Evolutionary conservation across 2,797 vertebrate genomes (phyloP).

Genomic region (Poeciliopsis presidionis): DNA sequence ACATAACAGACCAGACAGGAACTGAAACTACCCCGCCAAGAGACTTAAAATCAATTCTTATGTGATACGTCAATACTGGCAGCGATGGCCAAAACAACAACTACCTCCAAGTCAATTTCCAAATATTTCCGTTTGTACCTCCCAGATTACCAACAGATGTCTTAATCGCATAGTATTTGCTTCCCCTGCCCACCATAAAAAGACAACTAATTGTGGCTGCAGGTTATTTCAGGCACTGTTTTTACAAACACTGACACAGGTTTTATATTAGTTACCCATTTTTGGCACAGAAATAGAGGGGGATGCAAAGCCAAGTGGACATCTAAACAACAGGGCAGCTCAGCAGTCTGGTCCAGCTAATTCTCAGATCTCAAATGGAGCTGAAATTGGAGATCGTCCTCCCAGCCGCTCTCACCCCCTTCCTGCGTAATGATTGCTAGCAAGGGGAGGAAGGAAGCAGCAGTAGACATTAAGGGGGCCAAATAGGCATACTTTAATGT

Average conservation of each 20-base stretch:
- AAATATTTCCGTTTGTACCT: conserved; percentile 19
- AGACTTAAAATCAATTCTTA: not conserved
- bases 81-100: not conserved
- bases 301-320: conserved; percentile 22
- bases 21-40: not conserved
- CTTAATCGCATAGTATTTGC: conserved; percentile 64
- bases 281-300: conserved; percentile 47
- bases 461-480: conserved; percentile 57
- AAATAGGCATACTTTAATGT: conserved; percentile 60
- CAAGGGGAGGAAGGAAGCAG: conserved; percentile 65
- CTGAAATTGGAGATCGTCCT: conserved; percentile 46
- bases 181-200: conserved; percentile 15
- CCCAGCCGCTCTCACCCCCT: conserved; percentile 22
- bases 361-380: conserved; percentile 35
- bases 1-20: not conserved
- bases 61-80: not conserved
- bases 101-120: not conserved
- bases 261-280: conserved; percentile 38
- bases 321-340: conserved; percentile 42
- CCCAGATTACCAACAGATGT: conserved; percentile 61
- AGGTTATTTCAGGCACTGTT: conserved; percentile 48
- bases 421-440: conserved; percentile 62
- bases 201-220: conserved; percentile 15
- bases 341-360: conserved; percentile 11
- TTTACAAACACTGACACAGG: conserved; percentile 1